Percentiles rank a stretch among this genome's conserved stretches.
Conservation (phyloP, 2,113 vertebrate species). For the Sitta europaea region DNA sequence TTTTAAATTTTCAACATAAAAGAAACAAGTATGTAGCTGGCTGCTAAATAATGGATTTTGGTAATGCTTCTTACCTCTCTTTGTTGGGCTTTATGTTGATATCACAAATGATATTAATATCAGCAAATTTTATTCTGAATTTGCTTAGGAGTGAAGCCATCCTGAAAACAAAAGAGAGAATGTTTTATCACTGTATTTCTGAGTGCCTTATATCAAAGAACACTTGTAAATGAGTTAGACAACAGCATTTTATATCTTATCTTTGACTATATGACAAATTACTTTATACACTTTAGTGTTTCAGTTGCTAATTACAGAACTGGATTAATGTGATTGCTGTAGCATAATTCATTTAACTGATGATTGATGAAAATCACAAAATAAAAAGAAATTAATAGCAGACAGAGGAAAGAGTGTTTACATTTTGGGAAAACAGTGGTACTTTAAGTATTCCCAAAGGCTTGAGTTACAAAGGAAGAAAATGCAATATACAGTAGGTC, state of each 20-base stretch:
- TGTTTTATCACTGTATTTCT: conserved; percentile 10
- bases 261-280: conserved; percentile 32
- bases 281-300: conserved; percentile 27
- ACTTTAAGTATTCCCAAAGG: not conserved
- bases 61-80: conserved; percentile 81
- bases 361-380: not conserved
- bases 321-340: not conserved
- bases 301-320: conserved; percentile 21
- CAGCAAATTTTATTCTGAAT: conserved; percentile 92
- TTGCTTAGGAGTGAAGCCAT: conserved; percentile 90
- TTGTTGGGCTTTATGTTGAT: conserved; percentile 84
- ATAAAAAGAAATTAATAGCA: not conserved
- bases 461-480: not conserved
- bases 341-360: not conserved
- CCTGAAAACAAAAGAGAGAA: conserved; percentile 74
- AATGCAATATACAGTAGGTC: not conserved
- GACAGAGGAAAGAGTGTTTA: not conserved
- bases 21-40: not conserved
- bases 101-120: conserved; percentile 88
- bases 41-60: not conserved
- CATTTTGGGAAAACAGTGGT: not conserved
- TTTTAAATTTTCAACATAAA: not conserved
- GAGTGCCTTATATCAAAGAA: conserved; percentile 42
- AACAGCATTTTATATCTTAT: conserved; percentile 39
- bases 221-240: conserved; percentile 28